Conservation (phyloP, 1,140 invertebrate species). For the Drosophila biarmipes region DNA sequence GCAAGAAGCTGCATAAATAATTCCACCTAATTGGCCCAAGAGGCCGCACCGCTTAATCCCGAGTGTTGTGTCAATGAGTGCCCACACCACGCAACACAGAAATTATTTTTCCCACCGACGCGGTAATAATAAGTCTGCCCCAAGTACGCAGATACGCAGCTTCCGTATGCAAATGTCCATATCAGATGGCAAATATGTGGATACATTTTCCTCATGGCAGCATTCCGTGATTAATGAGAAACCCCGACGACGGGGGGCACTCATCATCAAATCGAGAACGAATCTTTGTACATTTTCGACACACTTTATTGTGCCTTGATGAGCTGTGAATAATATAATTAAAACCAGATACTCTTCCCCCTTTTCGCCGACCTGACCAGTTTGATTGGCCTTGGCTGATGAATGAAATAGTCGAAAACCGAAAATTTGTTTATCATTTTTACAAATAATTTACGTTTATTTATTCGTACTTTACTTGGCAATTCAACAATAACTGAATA, state of each 20-base stretch:
- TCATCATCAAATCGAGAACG: slow-evolving; percentile 61
- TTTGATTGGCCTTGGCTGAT: slow-evolving; percentile 52
- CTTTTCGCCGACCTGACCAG: not conserved
- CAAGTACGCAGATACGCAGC: slow-evolving; percentile 44
- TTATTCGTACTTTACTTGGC: slow-evolving; percentile 65
- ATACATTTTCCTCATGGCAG: slow-evolving; percentile 43
- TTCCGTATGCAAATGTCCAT: slow-evolving; percentile 75
- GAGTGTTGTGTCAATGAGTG: slow-evolving; percentile 16
- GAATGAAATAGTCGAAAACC: slow-evolving; percentile 57
- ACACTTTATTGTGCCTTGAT: slow-evolving; percentile 69
- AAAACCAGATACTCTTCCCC: slow-evolving; percentile 45
- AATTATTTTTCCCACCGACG: slow-evolving; percentile 26
- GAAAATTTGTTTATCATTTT: slow-evolving; percentile 58
- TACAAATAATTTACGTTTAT: slow-evolving; percentile 80
- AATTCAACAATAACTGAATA: slow-evolving; percentile 77
- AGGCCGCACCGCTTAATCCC: slow-evolving; percentile 22
- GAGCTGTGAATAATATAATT: slow-evolving; percentile 78
- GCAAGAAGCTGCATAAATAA: slow-evolving; percentile 57
- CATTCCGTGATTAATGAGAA: slow-evolving; percentile 71
- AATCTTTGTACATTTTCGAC: slow-evolving; percentile 62
- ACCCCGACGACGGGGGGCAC: slow-evolving; percentile 28
- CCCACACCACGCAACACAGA: slow-evolving; percentile 29
- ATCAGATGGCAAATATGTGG: slow-evolving; percentile 9
- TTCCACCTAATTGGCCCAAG: slow-evolving; percentile 36
- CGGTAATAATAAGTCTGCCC: slow-evolving; percentile 2